These are phyloP conservation scores for Melanerpes aurifrons DNA, from an alignment of 2,113 vertebrate species.

Conservation along the genomic window DNA sequence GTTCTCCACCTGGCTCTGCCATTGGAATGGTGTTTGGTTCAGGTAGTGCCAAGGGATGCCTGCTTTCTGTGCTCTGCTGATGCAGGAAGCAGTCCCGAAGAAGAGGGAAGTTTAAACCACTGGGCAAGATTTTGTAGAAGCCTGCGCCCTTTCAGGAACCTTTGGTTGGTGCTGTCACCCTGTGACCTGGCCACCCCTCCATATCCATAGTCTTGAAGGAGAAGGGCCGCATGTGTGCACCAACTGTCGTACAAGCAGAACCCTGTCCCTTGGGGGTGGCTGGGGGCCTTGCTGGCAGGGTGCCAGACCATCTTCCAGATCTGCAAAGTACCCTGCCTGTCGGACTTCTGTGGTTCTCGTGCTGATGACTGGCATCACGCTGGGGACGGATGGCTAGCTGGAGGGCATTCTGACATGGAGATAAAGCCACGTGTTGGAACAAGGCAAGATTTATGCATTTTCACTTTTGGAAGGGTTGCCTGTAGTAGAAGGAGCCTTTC, in stretches of 20 bases:
- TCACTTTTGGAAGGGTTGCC: not conserved
- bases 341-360: fast-evolving
- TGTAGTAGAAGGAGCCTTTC: not conserved
- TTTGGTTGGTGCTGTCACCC: fast-evolving
- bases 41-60: not conserved
- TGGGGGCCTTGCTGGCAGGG: not conserved
- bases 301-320: fast-evolving
- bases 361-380: fast-evolving
- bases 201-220: fast-evolving
- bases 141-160: fast-evolving
- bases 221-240: fast-evolving
- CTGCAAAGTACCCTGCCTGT: fast-evolving
- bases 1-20: not conserved
- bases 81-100: not conserved
- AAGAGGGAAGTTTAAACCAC: not conserved
- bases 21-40: fast-evolving
- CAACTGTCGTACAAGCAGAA: fast-evolving
- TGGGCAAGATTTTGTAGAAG: not conserved
- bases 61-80: not conserved
- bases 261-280: not conserved
- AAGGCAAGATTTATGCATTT: not conserved
- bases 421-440: not conserved
- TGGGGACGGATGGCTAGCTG: fast-evolving
- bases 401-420: not conserved
- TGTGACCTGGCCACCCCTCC: fast-evolving